Base-by-base conservation (phyloP, 2,797 vertebrate species). In the Brachyrhaphis roseni region DNA sequence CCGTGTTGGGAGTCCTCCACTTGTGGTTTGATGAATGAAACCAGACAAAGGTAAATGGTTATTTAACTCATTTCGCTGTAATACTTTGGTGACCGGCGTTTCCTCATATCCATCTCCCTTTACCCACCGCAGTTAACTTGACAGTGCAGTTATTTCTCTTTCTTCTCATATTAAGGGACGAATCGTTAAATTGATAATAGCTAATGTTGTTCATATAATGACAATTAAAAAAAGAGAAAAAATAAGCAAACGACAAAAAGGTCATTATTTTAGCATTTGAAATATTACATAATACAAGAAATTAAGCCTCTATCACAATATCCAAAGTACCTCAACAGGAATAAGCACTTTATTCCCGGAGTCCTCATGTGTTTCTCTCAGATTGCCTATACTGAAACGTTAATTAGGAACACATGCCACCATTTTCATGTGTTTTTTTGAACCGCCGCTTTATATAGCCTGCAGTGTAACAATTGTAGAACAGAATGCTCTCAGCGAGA, bases 21-120 rank as follows among this genome's bases (percentile, higher is more conserved):
- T 97, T 97, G 97, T 93, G 96, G 94, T 96, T 96, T 97, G 97
- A 98, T 97, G 96, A 97, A 98, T 98, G 96, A 96, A 96, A 96
- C 94, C 95, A 95, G 96, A 97, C 97, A 97, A 97, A 97, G 95
- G 97, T 97, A 97, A 98, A 98, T 97, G 96, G 96, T 95, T 97
- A 96, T 97, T 97, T 97, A 97, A 97, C 96, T 97, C 96, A 96
- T 97, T 97, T 97, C 93, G 94, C 88, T 96, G 95, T 96, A 95
- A 96, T 96, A 97, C 95, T 94, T 94, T 95, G 95, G 94, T 95
- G 96, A 95, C 92, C 92, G 88, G 86, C 97, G 95, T 94, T 91
- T 95, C 87, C 87, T 92, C 89, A 92, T 87, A 94, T 93, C 91
- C 89, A 93, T 92, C 92, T 93, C 89, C 79, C 76, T 92, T 26